phyloP scores from a whole-genome alignment of 2,888 invertebrate genomes.

The Eupithecia inturbata region DNA sequence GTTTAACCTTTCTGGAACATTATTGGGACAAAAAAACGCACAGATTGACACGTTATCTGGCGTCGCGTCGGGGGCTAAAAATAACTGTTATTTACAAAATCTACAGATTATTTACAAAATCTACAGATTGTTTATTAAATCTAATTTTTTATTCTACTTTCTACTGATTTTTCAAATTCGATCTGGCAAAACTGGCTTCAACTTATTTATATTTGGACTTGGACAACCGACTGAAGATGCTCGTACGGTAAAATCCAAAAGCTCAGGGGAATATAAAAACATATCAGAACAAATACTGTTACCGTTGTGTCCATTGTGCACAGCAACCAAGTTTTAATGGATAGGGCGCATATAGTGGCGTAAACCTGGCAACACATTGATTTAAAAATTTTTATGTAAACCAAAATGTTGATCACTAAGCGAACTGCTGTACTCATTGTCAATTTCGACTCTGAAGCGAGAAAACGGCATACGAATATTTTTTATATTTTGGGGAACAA shows the following conservation, averaged over 20 bases:
- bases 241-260: background rate
- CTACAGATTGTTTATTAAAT: too few relatives aligned
- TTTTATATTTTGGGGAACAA: conserved; percentile 11
- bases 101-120: too few relatives aligned
- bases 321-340: conserved; percentile 9
- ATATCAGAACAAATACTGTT: conserved; percentile 38
- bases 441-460: conserved; percentile 36
- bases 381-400: conserved; percentile 51
- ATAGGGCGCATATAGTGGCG: conserved; percentile 53
- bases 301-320: conserved; percentile 50
- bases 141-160: too few relatives aligned
- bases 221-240: background rate
- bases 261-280: background rate
- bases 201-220: background rate
- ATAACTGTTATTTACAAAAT: too few relatives aligned
- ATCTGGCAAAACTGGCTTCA: background rate
- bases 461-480: conserved; percentile 39
- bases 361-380: conserved; percentile 64
- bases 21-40: too few relatives aligned
- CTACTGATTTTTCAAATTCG: too few relatives aligned
- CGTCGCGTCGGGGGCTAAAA: too few relatives aligned
- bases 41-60: too few relatives aligned
- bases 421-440: conserved; percentile 52
- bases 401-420: conserved; percentile 57
- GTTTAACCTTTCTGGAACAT: too few relatives aligned